Base-by-base conservation (phyloP, 64 coral and sea anemone genomes). In the Cladopsammia gracilis region DNA sequence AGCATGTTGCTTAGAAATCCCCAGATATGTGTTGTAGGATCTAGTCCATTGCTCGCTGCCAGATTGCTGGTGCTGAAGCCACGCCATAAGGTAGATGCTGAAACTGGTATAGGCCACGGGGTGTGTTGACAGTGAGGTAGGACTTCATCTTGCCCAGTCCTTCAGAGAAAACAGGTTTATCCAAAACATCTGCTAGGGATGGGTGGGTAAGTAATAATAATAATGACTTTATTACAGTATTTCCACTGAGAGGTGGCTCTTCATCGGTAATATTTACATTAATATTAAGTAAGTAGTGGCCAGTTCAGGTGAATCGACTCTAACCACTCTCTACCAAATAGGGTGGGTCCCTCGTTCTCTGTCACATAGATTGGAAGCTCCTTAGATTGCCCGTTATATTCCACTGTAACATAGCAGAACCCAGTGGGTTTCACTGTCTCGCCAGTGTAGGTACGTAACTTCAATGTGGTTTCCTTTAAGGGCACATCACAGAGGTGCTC, bases 1-100 rank as follows among this genome's bases (percentile, higher is more conserved):
- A 14, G 68, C 67, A 94, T 94, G 93, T 26, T 89, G 58, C 68
- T 89, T 89, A 88, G 45, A 71, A 69, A 34, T 53, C 49, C 20
- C 70, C 66, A 12, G 15, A 4, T 53, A 88, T 54, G 9, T 52
- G 8, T 43, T 13, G 86, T 25, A 81, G 76, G 47, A 80, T 46
- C 45, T 78, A 74, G 20, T 90, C 24, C 88, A 90, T 90, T 4
- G 88, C 88, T 10, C 47, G 10, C 46, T 80, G 76, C 88, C 75
- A 82, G n/a, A 81, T 65, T 18, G 76, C 62, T 19, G 64, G 75
- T 66, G 88, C 62, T 12, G 75, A 90, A 49, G 88, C 88, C 6
- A 70, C 67, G 22, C 75, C 60, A 68, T 90, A 71, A 24, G 88
- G 73, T 13, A 90, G 12, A 10, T 25, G 24, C 9, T 90, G 88